Evolutionary conservation across 2,113 vertebrate species (phyloP).

Genomic region (Cyphomyrus plagiostoma): DNA sequence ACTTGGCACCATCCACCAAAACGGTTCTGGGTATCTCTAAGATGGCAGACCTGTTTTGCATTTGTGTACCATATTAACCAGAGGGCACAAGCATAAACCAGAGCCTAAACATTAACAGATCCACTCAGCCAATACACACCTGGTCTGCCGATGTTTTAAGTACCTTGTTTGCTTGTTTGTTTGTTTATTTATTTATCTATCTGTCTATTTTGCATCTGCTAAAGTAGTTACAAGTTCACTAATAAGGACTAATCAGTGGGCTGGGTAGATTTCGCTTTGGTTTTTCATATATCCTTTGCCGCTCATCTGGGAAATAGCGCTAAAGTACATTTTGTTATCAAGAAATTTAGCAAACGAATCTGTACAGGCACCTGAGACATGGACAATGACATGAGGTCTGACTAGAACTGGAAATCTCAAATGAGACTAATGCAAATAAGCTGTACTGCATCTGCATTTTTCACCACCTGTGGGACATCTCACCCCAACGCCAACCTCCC

Average conservation of each 20-base stretch:
- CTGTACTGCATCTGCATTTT: neutral
- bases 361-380: neutral
- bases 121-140: neutral
- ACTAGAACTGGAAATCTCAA: neutral
- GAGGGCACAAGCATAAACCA: neutral
- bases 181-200: neutral
- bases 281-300: neutral
- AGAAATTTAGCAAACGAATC: neutral
- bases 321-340: neutral
- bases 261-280: neutral
- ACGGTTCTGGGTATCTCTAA: neutral
- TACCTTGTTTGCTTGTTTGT: neutral
- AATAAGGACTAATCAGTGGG: neutral
- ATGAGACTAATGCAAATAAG: neutral
- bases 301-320: neutral
- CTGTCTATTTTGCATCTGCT: neutral
- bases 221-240: neutral
- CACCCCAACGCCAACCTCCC: neutral
- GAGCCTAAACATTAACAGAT: neutral
- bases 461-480: neutral
- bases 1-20: neutral
- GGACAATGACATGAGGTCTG: neutral
- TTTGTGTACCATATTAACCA: neutral
- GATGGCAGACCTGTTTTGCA: conserved; percentile 21
- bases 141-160: neutral